These are phyloP conservation scores for Petrocephalus sullivani DNA, from an alignment of 2,797 vertebrate species.

Conservation along the genomic window DNA sequence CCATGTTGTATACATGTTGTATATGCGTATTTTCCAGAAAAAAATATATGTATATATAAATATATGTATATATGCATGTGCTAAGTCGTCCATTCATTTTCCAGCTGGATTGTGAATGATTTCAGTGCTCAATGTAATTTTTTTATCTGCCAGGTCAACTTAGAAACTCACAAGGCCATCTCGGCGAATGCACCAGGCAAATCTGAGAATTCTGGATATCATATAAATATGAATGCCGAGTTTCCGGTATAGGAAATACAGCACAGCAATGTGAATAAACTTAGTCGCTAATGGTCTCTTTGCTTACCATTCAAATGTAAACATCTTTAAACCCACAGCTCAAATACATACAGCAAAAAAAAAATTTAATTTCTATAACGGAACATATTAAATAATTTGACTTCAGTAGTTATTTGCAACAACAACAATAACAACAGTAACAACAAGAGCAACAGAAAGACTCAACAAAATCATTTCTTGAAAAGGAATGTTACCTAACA, in stretches of 20 bases:
- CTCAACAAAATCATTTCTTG: not conserved
- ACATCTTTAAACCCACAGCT: not conserved
- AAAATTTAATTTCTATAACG: not conserved
- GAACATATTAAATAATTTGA: not conserved
- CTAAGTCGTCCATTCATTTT: not conserved
- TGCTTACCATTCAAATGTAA: not conserved
- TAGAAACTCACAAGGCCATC: not conserved
- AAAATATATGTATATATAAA: not conserved
- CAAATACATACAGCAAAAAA: not conserved
- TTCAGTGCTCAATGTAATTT: not conserved
- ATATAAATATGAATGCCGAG: not conserved
- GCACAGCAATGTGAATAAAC: not conserved
- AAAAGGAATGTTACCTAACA: not conserved
- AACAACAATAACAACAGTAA: not conserved
- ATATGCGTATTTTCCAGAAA: not conserved
- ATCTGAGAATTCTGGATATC: not conserved
- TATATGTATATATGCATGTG: not conserved
- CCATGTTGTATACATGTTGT: not conserved
- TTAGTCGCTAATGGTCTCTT: not conserved
- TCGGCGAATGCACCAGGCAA: not conserved
- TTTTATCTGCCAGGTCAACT: not conserved
- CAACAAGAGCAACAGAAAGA: not conserved
- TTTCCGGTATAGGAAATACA: not conserved
- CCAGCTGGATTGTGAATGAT: not conserved
- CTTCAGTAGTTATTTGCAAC: conserved; percentile 6